phyloP scores from a whole-genome alignment of 2,888 invertebrate species.

The Colostygia pectinataria region DNA sequence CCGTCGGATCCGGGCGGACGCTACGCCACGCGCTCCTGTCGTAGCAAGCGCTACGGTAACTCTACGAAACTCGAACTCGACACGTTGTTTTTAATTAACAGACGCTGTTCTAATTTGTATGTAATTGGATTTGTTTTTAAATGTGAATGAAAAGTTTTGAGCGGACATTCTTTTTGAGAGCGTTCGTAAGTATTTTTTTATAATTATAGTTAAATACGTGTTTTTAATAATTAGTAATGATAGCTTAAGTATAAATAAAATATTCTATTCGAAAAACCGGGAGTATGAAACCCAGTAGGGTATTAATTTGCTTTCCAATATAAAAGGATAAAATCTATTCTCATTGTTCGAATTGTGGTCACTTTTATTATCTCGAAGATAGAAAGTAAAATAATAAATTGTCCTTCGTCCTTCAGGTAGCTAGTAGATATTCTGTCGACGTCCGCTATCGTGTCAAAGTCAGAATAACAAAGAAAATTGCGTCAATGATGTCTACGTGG shows the following conservation, averaged over 20 bases:
- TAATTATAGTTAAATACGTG: neutral
- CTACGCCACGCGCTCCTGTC: constrained; percentile 55
- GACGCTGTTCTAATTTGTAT: constrained; percentile 8
- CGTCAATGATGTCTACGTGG: constrained; percentile 52
- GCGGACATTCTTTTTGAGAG: constrained; percentile 49
- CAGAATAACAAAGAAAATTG: constrained; percentile 63
- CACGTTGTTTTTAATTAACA: constrained; percentile 18
- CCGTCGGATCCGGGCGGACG: constrained; percentile 69
- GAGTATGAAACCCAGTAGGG: neutral
- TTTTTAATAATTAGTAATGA: no score
- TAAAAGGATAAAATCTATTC: constrained; percentile 1
- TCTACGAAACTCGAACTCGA: constrained; percentile 52
- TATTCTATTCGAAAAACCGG: no score
- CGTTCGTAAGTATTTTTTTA: constrained; percentile 58
- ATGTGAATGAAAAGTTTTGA: constrained; percentile 35
- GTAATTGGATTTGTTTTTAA: constrained; percentile 27
- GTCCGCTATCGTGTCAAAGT: constrained; percentile 35
- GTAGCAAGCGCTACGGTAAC: constrained; percentile 49
- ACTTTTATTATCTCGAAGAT: constrained; percentile 11
- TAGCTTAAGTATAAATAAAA: no score
- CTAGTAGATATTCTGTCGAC: constrained; percentile 27
- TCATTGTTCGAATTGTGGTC: constrained; percentile 13
- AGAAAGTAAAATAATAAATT: constrained; percentile 20
- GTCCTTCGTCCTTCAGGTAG: constrained; percentile 12
- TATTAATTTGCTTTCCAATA: neutral